Evolutionary conservation across 2,797 vertebrate genomes (phyloP), one percentile per base, ranked within the genome.

Genomic region (Lagodon rhomboides): DNA sequence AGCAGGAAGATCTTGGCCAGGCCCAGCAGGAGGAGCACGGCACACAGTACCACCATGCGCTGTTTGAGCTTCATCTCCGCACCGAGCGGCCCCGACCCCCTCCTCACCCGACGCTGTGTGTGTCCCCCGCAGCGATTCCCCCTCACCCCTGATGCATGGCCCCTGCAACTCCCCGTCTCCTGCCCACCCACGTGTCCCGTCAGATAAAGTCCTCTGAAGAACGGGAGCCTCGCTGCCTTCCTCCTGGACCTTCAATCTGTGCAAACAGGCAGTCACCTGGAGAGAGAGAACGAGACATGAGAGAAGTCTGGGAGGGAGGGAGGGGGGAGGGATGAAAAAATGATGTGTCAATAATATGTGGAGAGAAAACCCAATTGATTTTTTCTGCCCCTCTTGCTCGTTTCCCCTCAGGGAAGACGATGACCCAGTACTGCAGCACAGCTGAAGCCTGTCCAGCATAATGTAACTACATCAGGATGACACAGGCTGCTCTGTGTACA

Each of bases 1-100:
- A 99, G 94, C 88, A 99, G 95, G 93, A 99, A 98, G 87, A 99
- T 97, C 94, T 99, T 99, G 74, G 97, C 98, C 92, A 99, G 96
- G 89, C 98, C 98, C 83, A 99, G 97, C 93, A 99, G 97, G 89
- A 99, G 96, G 1, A 99, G 96, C 70, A 99, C 96, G 82, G 97
- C 96, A 84, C 97, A 97, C 92, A 99, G 93, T 80, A 99, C 95
- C 92, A 98, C 97, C 43, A 99, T 95, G 54, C 98, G 96, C 95
- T 99, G 98, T 95, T 99, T 99, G 78, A 99, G 95, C 97, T 99
- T 99, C 98, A 99, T 99, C 87, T 92, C 93, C 89, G 60, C 86
- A 55, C 77, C 51, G 49, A 73, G 87, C 50, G 43, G 72, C 88
- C 69, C 69, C 3, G 77, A 73, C 72, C 67, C 23, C 82, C 73